Evolutionary conservation across 2,113 vertebrate genomes (phyloP).

Genomic region (Laterallus jamaicensis): DNA sequence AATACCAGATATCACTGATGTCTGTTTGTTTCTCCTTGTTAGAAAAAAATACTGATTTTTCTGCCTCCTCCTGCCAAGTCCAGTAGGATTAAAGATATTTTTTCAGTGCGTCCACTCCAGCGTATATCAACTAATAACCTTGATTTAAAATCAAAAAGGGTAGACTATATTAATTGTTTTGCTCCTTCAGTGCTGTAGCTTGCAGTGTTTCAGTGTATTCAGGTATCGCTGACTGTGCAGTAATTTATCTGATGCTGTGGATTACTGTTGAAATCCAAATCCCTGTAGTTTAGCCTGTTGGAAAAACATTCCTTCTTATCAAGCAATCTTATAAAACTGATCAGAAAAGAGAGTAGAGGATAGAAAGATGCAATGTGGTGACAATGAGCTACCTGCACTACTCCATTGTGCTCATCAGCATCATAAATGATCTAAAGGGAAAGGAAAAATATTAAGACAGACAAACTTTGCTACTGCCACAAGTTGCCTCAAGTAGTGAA

Average conservation of each 20-base stretch:
- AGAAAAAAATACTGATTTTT: neutral
- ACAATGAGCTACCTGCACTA: neutral
- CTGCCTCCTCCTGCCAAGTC: slow-evolving; percentile 34
- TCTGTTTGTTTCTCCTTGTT: neutral
- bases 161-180: neutral
- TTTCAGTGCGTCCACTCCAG: neutral
- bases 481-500: neutral
- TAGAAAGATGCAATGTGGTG: neutral
- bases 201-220: neutral
- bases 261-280: neutral
- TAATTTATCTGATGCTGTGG: neutral
- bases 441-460: neutral
- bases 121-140: slow-evolving; percentile 38
- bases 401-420: neutral
- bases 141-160: slow-evolving; percentile 20
- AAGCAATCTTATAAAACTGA: neutral
- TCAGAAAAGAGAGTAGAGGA: neutral
- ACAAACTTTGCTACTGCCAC: neutral
- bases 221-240: neutral
- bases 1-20: neutral
- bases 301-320: neutral
- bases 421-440: neutral
- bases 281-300: neutral
- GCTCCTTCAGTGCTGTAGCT: neutral
- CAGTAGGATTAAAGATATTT: slow-evolving; percentile 33